Conservation (phyloP, 2,888 invertebrate species). For the Athalia rosae region DNA sequence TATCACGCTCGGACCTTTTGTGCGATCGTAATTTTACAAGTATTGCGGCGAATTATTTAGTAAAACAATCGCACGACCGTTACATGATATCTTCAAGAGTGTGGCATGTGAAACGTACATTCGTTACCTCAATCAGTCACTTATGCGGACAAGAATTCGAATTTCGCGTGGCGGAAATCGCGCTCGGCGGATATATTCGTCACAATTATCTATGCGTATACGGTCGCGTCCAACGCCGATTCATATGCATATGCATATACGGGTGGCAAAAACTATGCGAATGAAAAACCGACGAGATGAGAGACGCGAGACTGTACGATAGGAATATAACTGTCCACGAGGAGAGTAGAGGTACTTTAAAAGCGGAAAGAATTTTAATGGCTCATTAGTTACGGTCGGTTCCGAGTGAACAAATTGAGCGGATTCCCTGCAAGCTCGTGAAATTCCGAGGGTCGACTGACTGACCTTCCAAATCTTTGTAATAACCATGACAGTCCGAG, state of each 20-base stretch:
- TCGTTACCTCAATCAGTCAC: neutral
- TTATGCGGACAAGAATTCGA: slow-evolving; percentile 14
- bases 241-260: too few relatives aligned
- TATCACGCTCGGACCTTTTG: too few relatives aligned
- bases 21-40: too few relatives aligned
- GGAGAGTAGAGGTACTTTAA: slow-evolving; percentile 5
- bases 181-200: neutral
- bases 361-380: slow-evolving; percentile 20
- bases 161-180: slow-evolving; percentile 21
- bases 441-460: neutral
- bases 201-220: neutral
- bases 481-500: neutral
- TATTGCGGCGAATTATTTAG: too few relatives aligned
- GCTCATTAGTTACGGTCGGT: slow-evolving; percentile 28
- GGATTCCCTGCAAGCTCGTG: neutral
- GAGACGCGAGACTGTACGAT: neutral
- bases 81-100: too few relatives aligned
- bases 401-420: slow-evolving; percentile 34
- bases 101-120: slow-evolving; percentile 20
- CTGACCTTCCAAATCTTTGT: slow-evolving; percentile 14
- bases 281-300: neutral
- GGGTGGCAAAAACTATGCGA: neutral
- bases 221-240: too few relatives aligned
- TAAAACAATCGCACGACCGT: too few relatives aligned
- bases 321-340: neutral